Evolutionary conservation across 2,888 invertebrate species (phyloP).

Genomic region (Chalcosyrphus nemorum): DNA sequence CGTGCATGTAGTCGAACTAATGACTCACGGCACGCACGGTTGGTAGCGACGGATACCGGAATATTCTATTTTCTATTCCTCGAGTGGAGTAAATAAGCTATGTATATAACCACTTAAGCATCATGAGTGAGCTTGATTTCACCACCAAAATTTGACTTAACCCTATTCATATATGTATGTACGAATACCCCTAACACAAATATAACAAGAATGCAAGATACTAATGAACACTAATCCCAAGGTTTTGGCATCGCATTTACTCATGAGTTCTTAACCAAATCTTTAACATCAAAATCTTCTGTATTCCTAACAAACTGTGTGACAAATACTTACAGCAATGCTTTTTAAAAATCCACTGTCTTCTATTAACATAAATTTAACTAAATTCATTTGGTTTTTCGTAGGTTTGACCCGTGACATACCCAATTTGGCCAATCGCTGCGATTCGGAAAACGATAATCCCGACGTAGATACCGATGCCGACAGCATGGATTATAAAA

Average conservation of each 20-base stretch:
- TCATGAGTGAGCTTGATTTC: too few relatives aligned
- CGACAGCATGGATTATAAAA: slow-evolving; percentile 81
- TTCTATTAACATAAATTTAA: background rate
- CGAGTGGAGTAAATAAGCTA: too few relatives aligned
- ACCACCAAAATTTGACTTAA: too few relatives aligned
- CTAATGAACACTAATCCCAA: background rate
- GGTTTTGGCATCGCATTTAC: background rate
- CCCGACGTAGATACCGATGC: slow-evolving; percentile 87
- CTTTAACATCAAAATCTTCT: background rate
- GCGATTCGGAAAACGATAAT: slow-evolving; percentile 82
- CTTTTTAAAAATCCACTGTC: slow-evolving; percentile 14
- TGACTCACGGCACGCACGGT: too few relatives aligned
- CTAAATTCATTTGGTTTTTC: slow-evolving; percentile 1
- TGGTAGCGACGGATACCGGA: too few relatives aligned
- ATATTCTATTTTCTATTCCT: too few relatives aligned
- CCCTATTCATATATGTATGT: too few relatives aligned
- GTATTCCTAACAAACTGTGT: slow-evolving; percentile 64
- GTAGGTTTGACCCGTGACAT: slow-evolving; percentile 81
- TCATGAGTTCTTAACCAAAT: background rate
- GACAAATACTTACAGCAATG: slow-evolving; percentile 72
- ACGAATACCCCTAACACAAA: too few relatives aligned
- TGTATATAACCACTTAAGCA: too few relatives aligned
- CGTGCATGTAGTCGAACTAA: too few relatives aligned
- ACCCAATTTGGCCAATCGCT: slow-evolving; percentile 81
- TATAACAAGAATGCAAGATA: too few relatives aligned